These are phyloP conservation scores for Lindbergichthys nudifrons DNA, from an alignment of 2,797 vertebrate genomes.

Conservation along the genomic window DNA sequence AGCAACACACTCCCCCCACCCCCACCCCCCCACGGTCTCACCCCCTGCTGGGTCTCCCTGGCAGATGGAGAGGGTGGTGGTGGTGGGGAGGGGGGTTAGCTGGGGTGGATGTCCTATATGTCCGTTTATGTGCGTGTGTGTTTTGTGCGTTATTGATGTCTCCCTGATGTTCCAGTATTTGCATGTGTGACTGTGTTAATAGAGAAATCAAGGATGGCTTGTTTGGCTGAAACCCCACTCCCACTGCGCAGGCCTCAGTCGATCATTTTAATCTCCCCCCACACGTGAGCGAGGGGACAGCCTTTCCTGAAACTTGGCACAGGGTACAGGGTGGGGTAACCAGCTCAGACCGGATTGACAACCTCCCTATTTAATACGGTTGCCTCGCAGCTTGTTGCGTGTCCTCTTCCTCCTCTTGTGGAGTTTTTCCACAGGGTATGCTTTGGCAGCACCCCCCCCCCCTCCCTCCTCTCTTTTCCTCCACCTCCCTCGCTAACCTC, in stretches of 20 bases:
- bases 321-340: constrained; percentile 91
- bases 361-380: constrained; percentile 88
- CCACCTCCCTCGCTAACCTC: constrained; percentile 52
- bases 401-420: constrained; percentile 81
- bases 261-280: constrained; percentile 87
- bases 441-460: constrained; percentile 52
- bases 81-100: constrained; percentile 33
- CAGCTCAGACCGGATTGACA: constrained; percentile 92
- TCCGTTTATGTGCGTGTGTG: constrained; percentile 38
- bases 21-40: constrained; percentile 49
- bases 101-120: constrained; percentile 38
- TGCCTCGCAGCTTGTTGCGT: constrained; percentile 83
- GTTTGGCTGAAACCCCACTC: constrained; percentile 75
- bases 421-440: constrained; percentile 81
- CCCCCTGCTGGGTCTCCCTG: constrained; percentile 80
- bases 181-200: constrained; percentile 53
- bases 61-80: constrained; percentile 76
- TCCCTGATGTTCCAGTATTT: constrained; percentile 49
- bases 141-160: constrained; percentile 54
- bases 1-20: constrained; percentile 55
- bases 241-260: constrained; percentile 80
- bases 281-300: constrained; percentile 88
- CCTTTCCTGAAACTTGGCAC: constrained; percentile 89
- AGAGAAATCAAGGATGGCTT: constrained; percentile 79
- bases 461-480: constrained; percentile 20